Conservation (phyloP, 1,140 invertebrate genomes). For the Ostrea denselamellosa region DNA sequence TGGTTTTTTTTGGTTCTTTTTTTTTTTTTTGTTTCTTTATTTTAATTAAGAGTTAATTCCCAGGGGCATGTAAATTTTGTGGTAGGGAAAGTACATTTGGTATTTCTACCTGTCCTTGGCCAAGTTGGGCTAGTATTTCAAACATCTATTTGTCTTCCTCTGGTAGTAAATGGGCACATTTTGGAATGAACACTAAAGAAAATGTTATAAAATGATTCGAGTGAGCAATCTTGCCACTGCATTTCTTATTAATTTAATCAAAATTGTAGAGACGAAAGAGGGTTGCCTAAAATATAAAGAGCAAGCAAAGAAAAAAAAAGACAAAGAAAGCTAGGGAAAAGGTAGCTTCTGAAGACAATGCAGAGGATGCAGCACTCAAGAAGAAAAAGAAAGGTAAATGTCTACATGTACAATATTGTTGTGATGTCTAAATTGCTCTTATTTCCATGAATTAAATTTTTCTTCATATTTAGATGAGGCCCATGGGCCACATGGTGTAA, state of each 20-base stretch:
- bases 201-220: not conserved
- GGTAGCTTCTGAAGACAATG: not conserved
- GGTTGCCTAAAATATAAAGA: slow-evolving; percentile 5
- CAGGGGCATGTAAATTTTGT: too few species aligned
- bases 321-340: not conserved
- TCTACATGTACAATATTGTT: not conserved
- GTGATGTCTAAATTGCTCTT: not conserved
- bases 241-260: not conserved
- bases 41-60: too few species aligned
- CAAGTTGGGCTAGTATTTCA: too few species aligned
- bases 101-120: too few species aligned
- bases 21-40: too few species aligned
- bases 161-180: not conserved
- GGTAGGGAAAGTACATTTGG: too few species aligned
- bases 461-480: too few species aligned
- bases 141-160: not conserved
- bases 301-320: slow-evolving; percentile 27
- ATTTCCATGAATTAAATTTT: not conserved
- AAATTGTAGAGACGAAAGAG: slow-evolving; percentile 30
- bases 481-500: too few species aligned
- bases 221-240: not conserved
- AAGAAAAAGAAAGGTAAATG: not conserved
- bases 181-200: not conserved
- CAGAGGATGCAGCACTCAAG: too few species aligned
- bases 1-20: too few species aligned